Conservation (phyloP, 2,888 invertebrate genomes). For the Junonia oenone region DNA sequence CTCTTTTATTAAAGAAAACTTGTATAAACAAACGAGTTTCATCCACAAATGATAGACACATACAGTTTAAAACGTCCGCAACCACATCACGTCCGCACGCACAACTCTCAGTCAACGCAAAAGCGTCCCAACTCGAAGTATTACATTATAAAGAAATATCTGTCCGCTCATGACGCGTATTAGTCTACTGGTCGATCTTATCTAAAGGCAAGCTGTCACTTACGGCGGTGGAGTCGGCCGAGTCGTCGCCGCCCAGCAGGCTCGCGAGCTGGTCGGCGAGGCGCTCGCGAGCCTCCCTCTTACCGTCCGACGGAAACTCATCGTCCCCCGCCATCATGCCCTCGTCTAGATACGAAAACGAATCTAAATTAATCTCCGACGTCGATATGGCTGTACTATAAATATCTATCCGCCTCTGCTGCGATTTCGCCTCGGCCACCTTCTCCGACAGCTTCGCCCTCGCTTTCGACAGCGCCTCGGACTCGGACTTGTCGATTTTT, state of each 20-base stretch:
- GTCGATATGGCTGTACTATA: conserved; percentile 76
- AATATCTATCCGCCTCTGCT: conserved; percentile 71
- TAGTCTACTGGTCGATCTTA: conserved; percentile 57
- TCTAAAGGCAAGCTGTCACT: conserved; percentile 62
- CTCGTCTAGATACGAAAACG: conserved; percentile 74
- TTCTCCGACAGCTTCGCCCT: conserved; percentile 67
- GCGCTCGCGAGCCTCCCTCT: conserved; percentile 44
- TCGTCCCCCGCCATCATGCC: conserved; percentile 69
- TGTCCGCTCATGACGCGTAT: conserved; percentile 27
- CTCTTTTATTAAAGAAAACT: conserved; percentile 3
- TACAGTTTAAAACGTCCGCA: neutral
- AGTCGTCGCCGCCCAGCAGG: conserved; percentile 60
- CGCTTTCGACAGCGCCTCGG: conserved; percentile 63
- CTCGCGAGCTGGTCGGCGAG: conserved; percentile 59
- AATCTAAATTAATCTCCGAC: conserved; percentile 74
- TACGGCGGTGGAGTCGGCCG: conserved; percentile 55
- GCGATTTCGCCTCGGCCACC: conserved; percentile 62
- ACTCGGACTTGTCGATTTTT: conserved; percentile 55
- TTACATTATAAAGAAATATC: conserved; percentile 45
- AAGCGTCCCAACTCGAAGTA: conserved; percentile 9
- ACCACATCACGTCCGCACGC: neutral
- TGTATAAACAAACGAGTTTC: neutral
- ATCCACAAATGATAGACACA: conserved; percentile 1
- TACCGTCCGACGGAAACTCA: conserved; percentile 51
- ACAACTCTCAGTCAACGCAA: neutral